Conservation (phyloP, 2,797 vertebrate genomes). For the Peromyscus aztecus region DNA sequence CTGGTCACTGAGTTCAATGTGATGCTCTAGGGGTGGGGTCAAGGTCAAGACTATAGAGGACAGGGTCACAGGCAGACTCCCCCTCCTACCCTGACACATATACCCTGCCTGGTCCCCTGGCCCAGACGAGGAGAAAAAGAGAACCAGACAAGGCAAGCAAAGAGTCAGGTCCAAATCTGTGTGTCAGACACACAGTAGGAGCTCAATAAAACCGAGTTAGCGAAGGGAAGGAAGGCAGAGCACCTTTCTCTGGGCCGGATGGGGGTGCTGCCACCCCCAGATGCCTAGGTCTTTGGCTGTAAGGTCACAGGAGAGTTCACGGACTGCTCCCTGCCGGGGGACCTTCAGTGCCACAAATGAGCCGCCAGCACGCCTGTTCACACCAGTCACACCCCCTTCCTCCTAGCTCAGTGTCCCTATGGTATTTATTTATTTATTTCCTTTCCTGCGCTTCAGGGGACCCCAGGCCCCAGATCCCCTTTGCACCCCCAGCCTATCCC, state of each 20-base stretch:
- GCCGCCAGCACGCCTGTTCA: slow-evolving; percentile 4
- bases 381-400: neutral
- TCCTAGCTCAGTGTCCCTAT: neutral
- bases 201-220: neutral
- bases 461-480: slow-evolving; percentile 38
- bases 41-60: neutral
- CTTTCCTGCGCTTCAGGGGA: slow-evolving; percentile 58
- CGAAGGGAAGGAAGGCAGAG: neutral
- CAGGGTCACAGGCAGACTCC: slow-evolving; percentile 38
- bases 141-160: neutral
- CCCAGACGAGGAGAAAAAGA: neutral
- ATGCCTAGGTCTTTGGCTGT: neutral
- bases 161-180: neutral
- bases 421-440: slow-evolving; percentile 82
- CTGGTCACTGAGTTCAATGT: slow-evolving; percentile 98
- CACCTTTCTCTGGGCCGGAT: neutral
- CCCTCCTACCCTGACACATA: neutral
- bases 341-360: slow-evolving; percentile 83
- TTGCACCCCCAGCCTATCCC: slow-evolving; percentile 80
- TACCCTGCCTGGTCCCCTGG: neutral
- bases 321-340: neutral
- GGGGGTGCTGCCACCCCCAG: neutral
- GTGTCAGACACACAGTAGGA: neutral
- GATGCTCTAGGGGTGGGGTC: slow-evolving; percentile 89
- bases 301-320: neutral